Base-by-base conservation (phyloP, 2,113 vertebrate species). In the Ibidorhyncha struthersii region DNA sequence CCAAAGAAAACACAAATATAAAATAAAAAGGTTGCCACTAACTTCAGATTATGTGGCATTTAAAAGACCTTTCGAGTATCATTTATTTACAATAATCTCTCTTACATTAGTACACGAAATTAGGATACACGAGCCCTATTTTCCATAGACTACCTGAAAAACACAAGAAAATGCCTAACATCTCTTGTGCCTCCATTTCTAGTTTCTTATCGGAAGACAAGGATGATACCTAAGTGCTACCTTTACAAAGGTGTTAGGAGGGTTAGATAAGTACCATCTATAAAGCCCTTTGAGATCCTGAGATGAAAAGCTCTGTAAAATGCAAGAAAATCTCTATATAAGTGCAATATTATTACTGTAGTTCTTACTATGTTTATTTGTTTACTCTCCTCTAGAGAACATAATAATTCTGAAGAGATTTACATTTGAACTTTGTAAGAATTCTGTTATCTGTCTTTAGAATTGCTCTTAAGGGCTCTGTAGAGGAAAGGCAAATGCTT, bases 361-460 rank as follows among this genome's bases (percentile, higher is more conserved):
- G 72, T 74, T 91, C 80, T 93, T 67, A 82, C 69, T 72, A 69
- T 71, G 74, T 93, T 93, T 96, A 94, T 93, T 95, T 96, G 93
- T 91, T 96, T 96, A 87, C 72, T 79, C 36, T 89, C 34, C 81
- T 92, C 77, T 82, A 92, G 69, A 94, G 83, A 95, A 63, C 30
- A 88, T 62, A 83, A 76, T 82, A 93, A 97, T 94, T 96, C 96
- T 95, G 83, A 97, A 96, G 94, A 93, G 83, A 95, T 96, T 94
- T 97, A 94, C 90, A 92, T 97, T 95, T 97, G 95, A 97, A 96
- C 94, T 91, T 70, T 40, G 45, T 66, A 90, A 89, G 82, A 90
- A 90, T 93, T 96, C 89, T 76, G 78, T 73, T 94, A 85, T 84
- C 88, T 87, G 80, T 89, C 86, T 85, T 91, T 83, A 72, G 18